phyloP scores from a whole-genome alignment of 2,113 vertebrate species.

The Synodontis membranacea region DNA sequence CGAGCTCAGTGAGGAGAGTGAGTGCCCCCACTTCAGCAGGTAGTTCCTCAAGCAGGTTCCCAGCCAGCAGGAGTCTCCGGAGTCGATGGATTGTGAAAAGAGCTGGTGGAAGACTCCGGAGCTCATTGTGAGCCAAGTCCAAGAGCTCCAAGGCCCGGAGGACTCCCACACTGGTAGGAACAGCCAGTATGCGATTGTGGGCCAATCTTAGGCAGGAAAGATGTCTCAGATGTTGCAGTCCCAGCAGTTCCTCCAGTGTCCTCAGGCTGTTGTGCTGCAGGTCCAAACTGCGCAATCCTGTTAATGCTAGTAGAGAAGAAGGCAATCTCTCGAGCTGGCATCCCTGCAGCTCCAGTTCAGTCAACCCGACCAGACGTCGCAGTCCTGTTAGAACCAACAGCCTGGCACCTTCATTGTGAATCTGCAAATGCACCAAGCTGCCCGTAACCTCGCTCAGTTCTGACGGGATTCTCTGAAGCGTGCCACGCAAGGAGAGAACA shows the following conservation, averaged over 20 bases:
- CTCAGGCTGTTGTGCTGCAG: constrained; percentile 71
- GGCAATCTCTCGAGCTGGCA: constrained; percentile 77
- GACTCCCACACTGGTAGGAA: constrained; percentile 66
- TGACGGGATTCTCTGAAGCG: constrained; percentile 67
- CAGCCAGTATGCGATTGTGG: constrained; percentile 65
- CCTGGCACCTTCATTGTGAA: constrained; percentile 72
- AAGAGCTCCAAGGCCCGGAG: constrained; percentile 71
- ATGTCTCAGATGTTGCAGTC: constrained; percentile 68
- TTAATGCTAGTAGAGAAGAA: constrained; percentile 64
- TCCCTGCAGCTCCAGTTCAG: constrained; percentile 70
- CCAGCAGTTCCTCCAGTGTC: constrained; percentile 71
- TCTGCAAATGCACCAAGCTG: constrained; percentile 66
- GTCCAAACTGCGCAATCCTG: constrained; percentile 68
- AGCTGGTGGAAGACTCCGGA: constrained; percentile 66
- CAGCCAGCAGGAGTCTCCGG: constrained; percentile 68
- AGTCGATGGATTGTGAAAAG: constrained; percentile 73
- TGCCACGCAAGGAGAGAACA: constrained; percentile 64
- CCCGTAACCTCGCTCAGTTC: constrained; percentile 69
- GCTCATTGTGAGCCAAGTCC: constrained; percentile 72
- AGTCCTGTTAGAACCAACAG: constrained; percentile 69
- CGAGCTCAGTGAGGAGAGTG: constrained; percentile 66
- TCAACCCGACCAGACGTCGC: constrained; percentile 64
- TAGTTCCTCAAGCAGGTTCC: constrained; percentile 70
- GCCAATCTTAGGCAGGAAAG: constrained; percentile 72
- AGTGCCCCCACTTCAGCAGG: constrained; percentile 67